phyloP scores from a whole-genome alignment of 2,888 invertebrate genomes.

The Cecidostiba fungosa region DNA sequence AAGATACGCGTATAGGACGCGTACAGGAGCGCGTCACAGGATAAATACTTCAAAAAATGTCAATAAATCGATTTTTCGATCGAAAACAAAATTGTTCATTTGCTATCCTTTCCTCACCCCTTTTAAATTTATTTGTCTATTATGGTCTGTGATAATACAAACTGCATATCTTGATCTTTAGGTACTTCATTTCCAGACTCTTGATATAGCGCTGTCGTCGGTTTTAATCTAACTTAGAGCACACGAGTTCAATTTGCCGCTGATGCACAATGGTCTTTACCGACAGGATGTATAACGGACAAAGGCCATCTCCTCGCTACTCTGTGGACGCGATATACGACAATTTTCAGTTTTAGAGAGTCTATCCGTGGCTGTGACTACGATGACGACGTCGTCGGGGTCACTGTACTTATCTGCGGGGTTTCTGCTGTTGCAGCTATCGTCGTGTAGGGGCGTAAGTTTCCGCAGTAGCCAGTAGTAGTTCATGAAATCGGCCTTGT shows the following conservation, averaged over 20 bases:
- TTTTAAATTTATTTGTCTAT: too few species aligned
- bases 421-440: neutral
- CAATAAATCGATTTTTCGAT: too few species aligned
- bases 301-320: neutral
- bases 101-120: too few species aligned
- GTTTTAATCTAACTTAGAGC: neutral
- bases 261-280: neutral
- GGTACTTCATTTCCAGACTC: neutral
- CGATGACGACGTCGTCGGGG: neutral
- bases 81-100: too few species aligned
- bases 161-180: neutral
- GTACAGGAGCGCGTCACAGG: too few species aligned
- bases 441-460: neutral
- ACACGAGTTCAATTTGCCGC: neutral
- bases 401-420: neutral
- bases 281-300: neutral
- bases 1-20: too few species aligned
- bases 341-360: slow-evolving; percentile 3
- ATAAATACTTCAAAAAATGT: too few species aligned
- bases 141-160: too few species aligned
- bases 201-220: neutral
- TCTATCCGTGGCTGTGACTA: neutral
- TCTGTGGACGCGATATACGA: neutral
- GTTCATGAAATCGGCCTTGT: neutral
- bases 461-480: neutral